Base-by-base conservation (phyloP, 2,113 vertebrate genomes). In the Pyxicephalus adspersus region DNA sequence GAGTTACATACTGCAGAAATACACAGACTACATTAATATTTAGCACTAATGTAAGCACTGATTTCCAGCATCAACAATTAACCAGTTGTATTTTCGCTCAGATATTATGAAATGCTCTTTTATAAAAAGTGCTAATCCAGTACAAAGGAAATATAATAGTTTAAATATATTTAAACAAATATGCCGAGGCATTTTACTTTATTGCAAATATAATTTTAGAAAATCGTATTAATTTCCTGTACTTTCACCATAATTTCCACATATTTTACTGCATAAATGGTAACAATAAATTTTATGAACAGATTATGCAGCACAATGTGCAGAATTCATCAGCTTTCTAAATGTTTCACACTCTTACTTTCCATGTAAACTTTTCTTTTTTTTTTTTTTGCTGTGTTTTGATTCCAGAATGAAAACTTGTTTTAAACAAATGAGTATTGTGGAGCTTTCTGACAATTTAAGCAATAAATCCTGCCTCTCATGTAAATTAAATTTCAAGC, bases 281-380 rank as follows among this genome's bases (percentile, higher is more conserved):
- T 61, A 72, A 74, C 79, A 81, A 65, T 81, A 80, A 64, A 74
- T 81, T 73, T 81, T 81, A 72, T 73, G 55, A 81, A 81, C 57
- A 73, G 57, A 64, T 73, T 79, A 79, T 81, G 22, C 51, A 81
- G 60, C 58, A 73, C 68, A 81, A 81, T 81, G 60, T 81, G 68
- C 68, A 73, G 60, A 81, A 81, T 81, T 81, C 60, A 81, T 81
- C 68, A 73, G 58, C 45, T 51, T 45, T 63, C 31, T 23, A 73
- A 81, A 64, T 81, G 34, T 74, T 81, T 81, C 61, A 55, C 67
- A 81, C 61, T 63, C 25, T 50, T 70, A 80, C 51, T 76, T 83
- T 83, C 74, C 74, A 68, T 76, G 31, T 61, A 76, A 28, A 45
- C 51, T 58, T 67, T 76, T 60, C 57, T 75, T 76, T 75, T 58